A percentile compares a stretch with the other conserved stretches of the same genome.
These are phyloP conservation scores for Ploceus nigricollis DNA, from an alignment of 2,113 vertebrate species.

Conservation along the genomic window DNA sequence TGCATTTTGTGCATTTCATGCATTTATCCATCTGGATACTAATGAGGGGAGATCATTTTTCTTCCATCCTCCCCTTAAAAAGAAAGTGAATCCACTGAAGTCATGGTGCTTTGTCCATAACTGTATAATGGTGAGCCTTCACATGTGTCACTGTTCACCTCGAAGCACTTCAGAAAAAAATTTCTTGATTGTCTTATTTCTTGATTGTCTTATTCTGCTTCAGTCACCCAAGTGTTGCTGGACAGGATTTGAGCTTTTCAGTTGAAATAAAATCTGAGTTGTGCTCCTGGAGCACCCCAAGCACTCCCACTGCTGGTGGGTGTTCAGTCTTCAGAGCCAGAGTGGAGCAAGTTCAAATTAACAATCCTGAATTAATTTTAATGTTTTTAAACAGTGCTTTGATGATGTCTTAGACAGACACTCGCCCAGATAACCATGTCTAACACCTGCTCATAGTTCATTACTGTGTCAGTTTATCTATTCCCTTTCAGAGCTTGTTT, in stretches of 20 bases:
- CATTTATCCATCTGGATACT: background rate
- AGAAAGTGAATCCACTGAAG: background rate
- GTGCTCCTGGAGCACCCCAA: background rate
- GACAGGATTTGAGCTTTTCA: background rate
- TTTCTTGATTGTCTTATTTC: background rate
- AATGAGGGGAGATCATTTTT: background rate
- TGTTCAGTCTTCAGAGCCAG: background rate
- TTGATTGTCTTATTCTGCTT: background rate
- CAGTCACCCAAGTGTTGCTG: background rate
- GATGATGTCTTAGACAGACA: background rate
- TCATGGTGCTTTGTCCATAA: background rate
- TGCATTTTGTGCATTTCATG: background rate
- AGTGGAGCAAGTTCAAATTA: background rate
- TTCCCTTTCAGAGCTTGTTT: background rate
- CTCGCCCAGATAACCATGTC: background rate
- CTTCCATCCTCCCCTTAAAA: background rate
- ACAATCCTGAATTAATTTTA: background rate
- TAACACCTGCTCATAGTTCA: background rate
- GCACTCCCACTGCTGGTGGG: background rate
- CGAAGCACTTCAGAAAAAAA: background rate
- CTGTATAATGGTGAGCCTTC: background rate
- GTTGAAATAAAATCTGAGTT: background rate
- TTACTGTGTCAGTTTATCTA: background rate
- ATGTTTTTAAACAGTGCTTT: background rate
- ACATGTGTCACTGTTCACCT: background rate